Evolutionary conservation across 2,113 vertebrate genomes (phyloP).

Genomic region (Catharus fuscescens): DNA sequence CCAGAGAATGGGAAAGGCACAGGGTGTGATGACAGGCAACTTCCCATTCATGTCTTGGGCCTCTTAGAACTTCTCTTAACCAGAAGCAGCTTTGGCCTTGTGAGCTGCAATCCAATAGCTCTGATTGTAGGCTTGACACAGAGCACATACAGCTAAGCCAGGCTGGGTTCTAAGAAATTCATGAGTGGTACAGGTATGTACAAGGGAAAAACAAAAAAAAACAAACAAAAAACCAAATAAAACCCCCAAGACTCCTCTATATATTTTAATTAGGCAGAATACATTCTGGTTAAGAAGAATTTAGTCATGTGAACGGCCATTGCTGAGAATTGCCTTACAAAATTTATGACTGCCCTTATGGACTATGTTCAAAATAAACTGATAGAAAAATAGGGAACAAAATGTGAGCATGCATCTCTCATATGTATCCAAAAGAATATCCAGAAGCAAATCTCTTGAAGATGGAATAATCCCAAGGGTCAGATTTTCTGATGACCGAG

Average conservation of each 20-base stretch:
- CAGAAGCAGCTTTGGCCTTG: neutral
- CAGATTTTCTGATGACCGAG: neutral
- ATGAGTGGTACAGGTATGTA: accelerated
- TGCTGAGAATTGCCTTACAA: neutral
- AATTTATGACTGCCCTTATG: neutral
- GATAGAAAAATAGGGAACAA: neutral
- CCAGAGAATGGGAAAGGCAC: neutral
- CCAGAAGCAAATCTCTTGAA: neutral
- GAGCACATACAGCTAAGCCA: neutral
- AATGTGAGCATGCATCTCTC: neutral
- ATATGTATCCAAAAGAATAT: neutral
- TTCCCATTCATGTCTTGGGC: neutral
- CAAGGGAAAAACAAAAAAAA: too few relatives aligned
- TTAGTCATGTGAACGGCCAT: neutral
- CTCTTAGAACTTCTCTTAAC: neutral
- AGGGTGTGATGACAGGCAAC: neutral
- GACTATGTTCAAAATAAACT: neutral
- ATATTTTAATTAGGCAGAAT: neutral
- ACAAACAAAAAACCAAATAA: too few relatives aligned
- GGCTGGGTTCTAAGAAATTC: neutral
- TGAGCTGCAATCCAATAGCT: neutral
- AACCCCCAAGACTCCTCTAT: neutral
- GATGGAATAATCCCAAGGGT: neutral
- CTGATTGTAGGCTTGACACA: neutral
- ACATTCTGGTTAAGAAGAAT: neutral